Base-by-base conservation (phyloP, 2,113 vertebrate species). In the Ammodramus savannarum region DNA sequence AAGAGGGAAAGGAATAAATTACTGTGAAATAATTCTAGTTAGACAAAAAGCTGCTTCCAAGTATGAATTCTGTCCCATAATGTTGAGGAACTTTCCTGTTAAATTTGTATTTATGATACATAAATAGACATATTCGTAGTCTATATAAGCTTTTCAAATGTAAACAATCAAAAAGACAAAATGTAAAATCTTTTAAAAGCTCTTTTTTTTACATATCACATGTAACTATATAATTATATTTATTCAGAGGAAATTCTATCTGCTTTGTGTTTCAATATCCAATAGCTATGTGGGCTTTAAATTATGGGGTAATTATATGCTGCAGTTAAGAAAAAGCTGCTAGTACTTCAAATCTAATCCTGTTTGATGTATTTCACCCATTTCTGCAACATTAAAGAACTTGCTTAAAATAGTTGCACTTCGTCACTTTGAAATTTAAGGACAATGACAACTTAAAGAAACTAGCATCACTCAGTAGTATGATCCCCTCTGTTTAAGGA, bases 271-370 rank as follows among this genome's bases (percentile, higher is more conserved):
- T 85, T 90, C 81, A 61, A 43, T 81, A 90, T 86, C 54, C 25
- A 91, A 61, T 83, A 96, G 52, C 59, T 93, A 39, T 85, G n/a
- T 90, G 59, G 22, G 49, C 59, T 96, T 95, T 91, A 90, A 51
- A 88, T 80, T 97, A 67, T 94, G 46, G 87, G 44, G 89, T 96
- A 98, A 97, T 97, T 97, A 95, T 59, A 96, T 43, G 71, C 23
- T 84, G 76, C 91, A 93, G 41, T 91, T 84, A 97, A 93, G 91
- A 89, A 78, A 95, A 90, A 95, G 71, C 80, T 73, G 59, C 69
- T 95, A 68, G 48, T 88, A 89, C 62, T 92, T 86, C 81, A 97
- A 96, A 88, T 90, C 62, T 85, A 92, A 55, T 85, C 74, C 75
- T 90, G 31, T 96, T 97, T 97, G 69, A 96, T 94, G 16, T 48